Conservation (phyloP, 2,797 vertebrate genomes). For the Urosaurus nigricauda region DNA sequence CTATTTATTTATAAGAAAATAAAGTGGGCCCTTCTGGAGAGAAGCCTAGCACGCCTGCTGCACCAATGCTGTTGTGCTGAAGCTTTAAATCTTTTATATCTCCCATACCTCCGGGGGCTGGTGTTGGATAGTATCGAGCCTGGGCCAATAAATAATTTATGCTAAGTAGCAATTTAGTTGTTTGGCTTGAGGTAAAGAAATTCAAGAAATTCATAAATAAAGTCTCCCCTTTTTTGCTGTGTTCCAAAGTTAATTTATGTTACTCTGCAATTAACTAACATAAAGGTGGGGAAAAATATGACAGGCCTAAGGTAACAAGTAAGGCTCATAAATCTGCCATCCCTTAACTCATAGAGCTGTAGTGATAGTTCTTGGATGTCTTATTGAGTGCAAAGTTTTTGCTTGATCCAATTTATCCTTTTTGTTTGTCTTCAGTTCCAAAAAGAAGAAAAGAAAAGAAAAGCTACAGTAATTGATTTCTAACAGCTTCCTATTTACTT, state of each 20-base stretch:
- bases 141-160: slow-evolving; percentile 98
- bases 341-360: slow-evolving; percentile 83
- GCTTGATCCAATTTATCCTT: slow-evolving; percentile 66
- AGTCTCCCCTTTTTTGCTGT: slow-evolving; percentile 85
- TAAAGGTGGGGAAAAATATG: slow-evolving; percentile 85
- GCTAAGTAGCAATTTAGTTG: slow-evolving; percentile 96
- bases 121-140: slow-evolving; percentile 90
- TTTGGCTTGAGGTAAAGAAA: slow-evolving; percentile 92
- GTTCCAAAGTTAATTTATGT: slow-evolving; percentile 88
- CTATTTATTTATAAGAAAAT: slow-evolving; percentile 89
- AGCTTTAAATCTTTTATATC: slow-evolving; percentile 90
- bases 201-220: slow-evolving; percentile 93
- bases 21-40: slow-evolving; percentile 88
- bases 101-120: slow-evolving; percentile 86
- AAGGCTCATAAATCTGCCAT: slow-evolving; percentile 80
- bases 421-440: slow-evolving; percentile 5
- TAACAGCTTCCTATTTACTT: slow-evolving; percentile 60
- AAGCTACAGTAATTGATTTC: slow-evolving; percentile 65
- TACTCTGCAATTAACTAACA: slow-evolving; percentile 88
- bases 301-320: slow-evolving; percentile 83
- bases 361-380: slow-evolving; percentile 73
- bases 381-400: slow-evolving; percentile 62
- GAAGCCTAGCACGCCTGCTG: slow-evolving; percentile 82
- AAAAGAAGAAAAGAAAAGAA: slow-evolving; percentile 48
- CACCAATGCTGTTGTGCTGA: slow-evolving; percentile 82